Evolutionary conservation across 2,797 vertebrate genomes (phyloP).

Genomic region (Buceros bicornis): DNA sequence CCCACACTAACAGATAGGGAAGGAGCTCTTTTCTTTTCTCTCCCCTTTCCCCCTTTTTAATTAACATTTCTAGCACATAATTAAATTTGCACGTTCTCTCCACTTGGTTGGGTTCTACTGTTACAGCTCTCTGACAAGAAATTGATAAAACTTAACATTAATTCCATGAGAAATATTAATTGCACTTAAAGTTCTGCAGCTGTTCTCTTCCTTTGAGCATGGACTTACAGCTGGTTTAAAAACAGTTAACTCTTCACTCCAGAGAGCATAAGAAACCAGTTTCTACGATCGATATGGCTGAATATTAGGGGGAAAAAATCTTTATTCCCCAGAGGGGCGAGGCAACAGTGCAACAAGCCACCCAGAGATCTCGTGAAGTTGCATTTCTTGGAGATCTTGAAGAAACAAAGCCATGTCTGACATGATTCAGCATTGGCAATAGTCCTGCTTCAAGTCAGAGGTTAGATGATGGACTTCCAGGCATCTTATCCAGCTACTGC

Average conservation of each 20-base stretch:
- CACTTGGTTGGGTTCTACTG: not conserved
- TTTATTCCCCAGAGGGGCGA: not conserved
- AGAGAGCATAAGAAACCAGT: fast-evolving
- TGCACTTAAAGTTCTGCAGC: not conserved
- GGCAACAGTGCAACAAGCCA: fast-evolving
- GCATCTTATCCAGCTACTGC: not conserved
- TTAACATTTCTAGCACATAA: not conserved
- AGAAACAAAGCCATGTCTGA: not conserved
- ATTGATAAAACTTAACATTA: not conserved
- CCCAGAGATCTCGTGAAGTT: not conserved
- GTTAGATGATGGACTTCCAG: not conserved
- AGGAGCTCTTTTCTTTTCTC: not conserved
- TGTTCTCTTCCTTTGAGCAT: not conserved
- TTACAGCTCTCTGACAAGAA: not conserved
- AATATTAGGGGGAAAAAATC: fast-evolving
- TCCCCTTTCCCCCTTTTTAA: not conserved
- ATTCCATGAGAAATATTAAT: not conserved
- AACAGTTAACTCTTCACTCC: not conserved
- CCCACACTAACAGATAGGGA: not conserved
- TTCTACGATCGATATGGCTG: not conserved
- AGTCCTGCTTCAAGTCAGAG: not conserved
- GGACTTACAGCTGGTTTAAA: not conserved
- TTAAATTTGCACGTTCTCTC: not conserved
- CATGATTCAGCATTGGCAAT: not conserved
- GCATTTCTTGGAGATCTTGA: not conserved